Evolutionary conservation across 2,797 vertebrate genomes (phyloP), one percentile per base, ranked within the genome.

Genomic region (Aeoliscus strigatus): DNA sequence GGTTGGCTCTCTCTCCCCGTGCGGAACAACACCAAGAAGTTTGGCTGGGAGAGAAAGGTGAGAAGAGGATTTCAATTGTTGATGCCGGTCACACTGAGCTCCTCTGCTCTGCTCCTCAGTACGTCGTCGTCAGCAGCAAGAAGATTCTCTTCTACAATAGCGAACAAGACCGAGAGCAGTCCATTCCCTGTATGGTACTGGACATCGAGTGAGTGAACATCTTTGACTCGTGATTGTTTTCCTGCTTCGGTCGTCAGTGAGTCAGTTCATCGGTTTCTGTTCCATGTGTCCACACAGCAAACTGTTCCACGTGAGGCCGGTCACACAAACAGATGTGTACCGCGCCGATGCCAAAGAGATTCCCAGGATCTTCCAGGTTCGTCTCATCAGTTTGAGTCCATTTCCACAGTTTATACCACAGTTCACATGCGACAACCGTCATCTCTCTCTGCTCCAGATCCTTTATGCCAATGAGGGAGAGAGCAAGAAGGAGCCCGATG

Each of bases 361-460:
- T 65, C 96, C 96, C 37, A 91, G 94, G 81, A 99, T 99, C 92
- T 99, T 99, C 73, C 96, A 99, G 93, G 96, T 98, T n/a, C n/a
- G n/a, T n/a, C n/a, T n/a, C n/a, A n/a, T n/a, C n/a, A n/a, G n/a
- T n/a, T n/a, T n/a, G n/a, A n/a, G n/a, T n/a, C n/a, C n/a, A n/a
- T n/a, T n/a, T n/a, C n/a, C n/a, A n/a, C n/a, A n/a, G n/a, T n/a
- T n/a, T n/a, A 21, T 21, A 3, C 18, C 18, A 21, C 18, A 21
- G n/a, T n/a, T n/a, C n/a, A n/a, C n/a, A n/a, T n/a, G n/a, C n/a
- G n/a, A n/a, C n/a, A n/a, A 41, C 28, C 11, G 8, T 23, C 2
- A 23, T 8, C 21, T n/a, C 12, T 14, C 11, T 34, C 3, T 11
- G 2, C 34, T 12, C n/a, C 73, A 99, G 96, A 97, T 99, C 55